Evolutionary conservation across 2,888 invertebrate species (phyloP).

Genomic region (Leptura quadrifasciata): DNA sequence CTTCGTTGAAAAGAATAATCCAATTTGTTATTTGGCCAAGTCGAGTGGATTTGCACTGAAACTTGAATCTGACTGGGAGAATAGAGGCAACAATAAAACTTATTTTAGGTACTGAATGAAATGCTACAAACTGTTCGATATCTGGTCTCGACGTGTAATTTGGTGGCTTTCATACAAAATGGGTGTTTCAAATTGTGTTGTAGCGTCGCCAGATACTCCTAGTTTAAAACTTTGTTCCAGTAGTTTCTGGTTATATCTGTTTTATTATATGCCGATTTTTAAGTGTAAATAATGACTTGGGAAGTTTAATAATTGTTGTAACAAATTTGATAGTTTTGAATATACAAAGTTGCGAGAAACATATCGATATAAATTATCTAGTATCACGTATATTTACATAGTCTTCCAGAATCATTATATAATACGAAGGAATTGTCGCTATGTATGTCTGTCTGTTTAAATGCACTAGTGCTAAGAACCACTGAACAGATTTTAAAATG

Average conservation of each 20-base stretch:
- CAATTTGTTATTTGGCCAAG: slow-evolving; percentile 39
- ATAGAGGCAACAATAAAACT: slow-evolving; percentile 53
- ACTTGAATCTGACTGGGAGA: slow-evolving; percentile 33
- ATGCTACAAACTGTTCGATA: slow-evolving; percentile 59
- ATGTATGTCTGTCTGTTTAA: too few relatives aligned
- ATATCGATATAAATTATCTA: too few relatives aligned
- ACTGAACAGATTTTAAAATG: too few relatives aligned
- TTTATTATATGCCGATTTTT: slow-evolving; percentile 42
- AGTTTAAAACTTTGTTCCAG: slow-evolving; percentile 55
- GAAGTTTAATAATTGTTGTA: too few relatives aligned
- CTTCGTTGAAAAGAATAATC: slow-evolving; percentile 29
- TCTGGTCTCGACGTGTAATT: slow-evolving; percentile 63
- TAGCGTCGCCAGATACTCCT: slow-evolving; percentile 55
- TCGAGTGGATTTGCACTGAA: slow-evolving; percentile 28
- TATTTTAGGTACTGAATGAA: slow-evolving; percentile 56
- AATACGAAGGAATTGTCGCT: too few relatives aligned
- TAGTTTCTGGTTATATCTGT: slow-evolving; percentile 52
- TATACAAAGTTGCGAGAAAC: too few relatives aligned
- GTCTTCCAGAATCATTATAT: too few relatives aligned
- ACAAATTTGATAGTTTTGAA: too few relatives aligned
- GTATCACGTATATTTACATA: too few relatives aligned
- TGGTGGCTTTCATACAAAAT: slow-evolving; percentile 58
- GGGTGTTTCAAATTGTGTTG: slow-evolving; percentile 46
- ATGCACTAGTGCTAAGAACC: too few relatives aligned
- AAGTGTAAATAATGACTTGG: not conserved